Evolutionary conservation across 2,888 invertebrate genomes (phyloP), one percentile per base, ranked within the genome.

Genomic region (Taenaris catops): DNA sequence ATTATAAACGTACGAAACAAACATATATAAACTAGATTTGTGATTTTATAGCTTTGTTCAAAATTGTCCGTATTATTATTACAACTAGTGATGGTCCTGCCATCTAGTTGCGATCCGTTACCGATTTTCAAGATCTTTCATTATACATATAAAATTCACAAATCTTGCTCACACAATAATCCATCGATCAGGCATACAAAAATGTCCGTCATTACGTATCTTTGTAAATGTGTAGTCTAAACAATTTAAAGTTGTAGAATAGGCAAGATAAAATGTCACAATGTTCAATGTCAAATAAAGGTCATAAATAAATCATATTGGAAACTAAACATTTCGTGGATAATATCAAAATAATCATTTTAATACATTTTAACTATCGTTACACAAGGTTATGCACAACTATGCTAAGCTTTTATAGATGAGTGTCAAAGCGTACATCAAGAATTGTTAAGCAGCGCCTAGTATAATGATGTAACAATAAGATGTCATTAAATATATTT

Each of bases 1-100:
- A 70, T 60, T 76, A 71, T 47, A 74, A 76, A 67, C 65, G 53
- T 73, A 63, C 64, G 55, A 57, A 50, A 38, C 72, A 61, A 56
- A 56, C 74, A 71, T 44, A 40, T 58, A 46, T 41, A 44, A 37
- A 57, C 72, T 68, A 68, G 64, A 69, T 57, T 63, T 76, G 70
- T 66, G 61, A 73, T 68, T 71, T 65, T 58, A 60, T 56, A 49
- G 8, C 16, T 23, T 11, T 7, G 11, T 16, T n/a, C 34, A 2
- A 27, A 12, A 27, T 8, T 19, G 21, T 10, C 25, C 34, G 6
- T 29, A 4, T 34, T 29, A 41, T 39, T 29, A 20, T 9, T 14
- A 9, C 45, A 31, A 44, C 48, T 49, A 51, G 46, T 33, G 45
- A 54, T 54, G 57, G 58, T 21, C 61, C 61, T 47, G 60, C 61